A percentile compares a stretch with the other conserved stretches of the same genome.
phyloP scores from a whole-genome alignment of 2,113 vertebrate genomes.

The Bos indicus region DNA sequence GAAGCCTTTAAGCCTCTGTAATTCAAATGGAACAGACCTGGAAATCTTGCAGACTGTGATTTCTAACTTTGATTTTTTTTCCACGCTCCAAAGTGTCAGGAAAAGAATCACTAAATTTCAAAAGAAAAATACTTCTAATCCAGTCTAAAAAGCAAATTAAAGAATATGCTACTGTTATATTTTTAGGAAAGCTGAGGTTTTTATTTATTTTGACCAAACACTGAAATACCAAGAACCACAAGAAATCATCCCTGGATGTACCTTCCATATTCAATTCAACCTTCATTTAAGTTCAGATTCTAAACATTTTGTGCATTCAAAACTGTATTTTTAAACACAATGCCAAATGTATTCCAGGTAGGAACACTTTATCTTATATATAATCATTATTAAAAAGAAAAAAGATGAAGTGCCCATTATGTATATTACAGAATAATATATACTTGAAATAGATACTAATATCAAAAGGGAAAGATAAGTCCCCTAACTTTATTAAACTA shows the following conservation, averaged over 20 bases:
- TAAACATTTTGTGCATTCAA: not conserved
- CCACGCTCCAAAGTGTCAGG: not conserved
- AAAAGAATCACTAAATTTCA: not conserved
- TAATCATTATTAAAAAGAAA: not conserved
- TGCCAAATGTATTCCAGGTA: not conserved
- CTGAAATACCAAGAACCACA: not conserved
- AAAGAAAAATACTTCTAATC: constrained; percentile 13
- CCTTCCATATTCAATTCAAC: not conserved
- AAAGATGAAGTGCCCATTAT: not conserved
- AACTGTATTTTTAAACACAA: not conserved
- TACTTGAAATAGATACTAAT: not conserved
- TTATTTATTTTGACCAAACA: constrained; percentile 6
- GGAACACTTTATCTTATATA: not conserved
- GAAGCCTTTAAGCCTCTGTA: not conserved
- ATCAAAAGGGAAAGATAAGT: not conserved
- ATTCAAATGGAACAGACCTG: not conserved
- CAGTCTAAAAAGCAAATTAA: not conserved
- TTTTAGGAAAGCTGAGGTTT: not conserved
- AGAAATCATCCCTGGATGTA: not conserved
- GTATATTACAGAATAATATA: not conserved
- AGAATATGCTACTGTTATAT: not conserved
- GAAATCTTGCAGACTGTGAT: not conserved
- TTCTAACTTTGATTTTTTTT: constrained; percentile 32
- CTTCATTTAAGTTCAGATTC: not conserved
- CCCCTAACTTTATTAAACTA: not conserved